Percentiles rank a stretch among this genome's conserved stretches.
Conservation (phyloP, 2,888 invertebrate genomes). For the Phengaris arion region DNA sequence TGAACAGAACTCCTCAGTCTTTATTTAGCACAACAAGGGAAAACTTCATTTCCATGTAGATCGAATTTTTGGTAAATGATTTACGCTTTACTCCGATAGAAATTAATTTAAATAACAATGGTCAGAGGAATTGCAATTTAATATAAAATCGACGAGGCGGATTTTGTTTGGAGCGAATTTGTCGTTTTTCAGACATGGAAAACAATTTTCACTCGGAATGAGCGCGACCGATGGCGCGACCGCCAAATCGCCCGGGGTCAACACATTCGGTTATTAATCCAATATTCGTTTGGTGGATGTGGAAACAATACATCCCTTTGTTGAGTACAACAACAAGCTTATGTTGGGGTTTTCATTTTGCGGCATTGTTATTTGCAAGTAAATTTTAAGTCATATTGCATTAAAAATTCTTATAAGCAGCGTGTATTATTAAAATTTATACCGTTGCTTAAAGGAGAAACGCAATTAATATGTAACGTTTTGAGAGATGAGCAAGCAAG, state of each 20-base stretch:
- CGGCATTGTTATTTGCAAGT: background rate
- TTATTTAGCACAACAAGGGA: background rate
- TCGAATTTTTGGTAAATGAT: background rate
- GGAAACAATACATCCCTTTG: slow-evolving; percentile 12
- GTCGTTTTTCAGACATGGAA: slow-evolving; percentile 15
- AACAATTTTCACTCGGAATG: slow-evolving; percentile 18
- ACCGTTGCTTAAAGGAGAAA: background rate
- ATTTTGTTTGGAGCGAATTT: slow-evolving; percentile 18
- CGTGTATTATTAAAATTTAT: background rate
- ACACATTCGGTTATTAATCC: slow-evolving; percentile 1
- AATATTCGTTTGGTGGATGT: background rate
- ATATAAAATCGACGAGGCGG: slow-evolving; percentile 16
- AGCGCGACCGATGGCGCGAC: background rate
- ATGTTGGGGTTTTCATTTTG: background rate
- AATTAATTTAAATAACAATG: slow-evolving; percentile 20
- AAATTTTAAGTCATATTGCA: too few relatives aligned
- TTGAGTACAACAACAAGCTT: background rate
- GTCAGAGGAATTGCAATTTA: slow-evolving; percentile 20
- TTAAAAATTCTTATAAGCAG: too few relatives aligned
- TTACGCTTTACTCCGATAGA: background rate
- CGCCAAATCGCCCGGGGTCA: background rate
- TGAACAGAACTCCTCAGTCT: too few relatives aligned
- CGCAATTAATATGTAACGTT: background rate
- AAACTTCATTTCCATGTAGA: background rate
- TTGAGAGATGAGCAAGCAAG: background rate